Conservation (phyloP, 2,113 vertebrate species). For the Prietella phreatophila region DNA sequence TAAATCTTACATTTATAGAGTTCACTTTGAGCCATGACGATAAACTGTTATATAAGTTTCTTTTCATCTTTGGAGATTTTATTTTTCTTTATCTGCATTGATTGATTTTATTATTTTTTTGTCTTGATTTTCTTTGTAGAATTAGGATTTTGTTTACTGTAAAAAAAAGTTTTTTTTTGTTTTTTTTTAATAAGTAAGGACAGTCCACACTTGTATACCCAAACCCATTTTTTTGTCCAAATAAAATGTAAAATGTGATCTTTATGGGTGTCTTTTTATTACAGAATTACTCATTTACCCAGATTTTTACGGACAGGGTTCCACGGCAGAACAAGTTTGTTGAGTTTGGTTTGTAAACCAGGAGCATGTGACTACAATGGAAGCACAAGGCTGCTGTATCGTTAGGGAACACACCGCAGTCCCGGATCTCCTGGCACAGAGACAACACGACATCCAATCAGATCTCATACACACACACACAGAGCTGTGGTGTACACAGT, state of each 20-base stretch:
- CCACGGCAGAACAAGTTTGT: background rate
- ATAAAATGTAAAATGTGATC: conserved; percentile 53
- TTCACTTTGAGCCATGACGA: conserved; percentile 60
- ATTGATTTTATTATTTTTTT: conserved; percentile 52
- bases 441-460: conserved; percentile 2
- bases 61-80: conserved; percentile 62
- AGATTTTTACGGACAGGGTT: background rate
- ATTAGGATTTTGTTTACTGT: conserved; percentile 57
- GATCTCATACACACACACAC: background rate
- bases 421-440: conserved; percentile 30
- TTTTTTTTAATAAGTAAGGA: background rate
- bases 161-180: too few species aligned
- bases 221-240: conserved; percentile 24
- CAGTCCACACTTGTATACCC: too few species aligned
- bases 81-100: conserved; percentile 67
- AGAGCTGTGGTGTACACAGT: background rate
- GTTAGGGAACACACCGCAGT: background rate
- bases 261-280: background rate
- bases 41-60: conserved; percentile 62
- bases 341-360: background rate
- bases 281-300: background rate
- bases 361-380: background rate
- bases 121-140: conserved; percentile 49
- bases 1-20: conserved; percentile 55
- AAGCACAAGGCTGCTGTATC: background rate